Conservation (phyloP, 2,797 vertebrate genomes). For the Halcyon leucocephala region DNA sequence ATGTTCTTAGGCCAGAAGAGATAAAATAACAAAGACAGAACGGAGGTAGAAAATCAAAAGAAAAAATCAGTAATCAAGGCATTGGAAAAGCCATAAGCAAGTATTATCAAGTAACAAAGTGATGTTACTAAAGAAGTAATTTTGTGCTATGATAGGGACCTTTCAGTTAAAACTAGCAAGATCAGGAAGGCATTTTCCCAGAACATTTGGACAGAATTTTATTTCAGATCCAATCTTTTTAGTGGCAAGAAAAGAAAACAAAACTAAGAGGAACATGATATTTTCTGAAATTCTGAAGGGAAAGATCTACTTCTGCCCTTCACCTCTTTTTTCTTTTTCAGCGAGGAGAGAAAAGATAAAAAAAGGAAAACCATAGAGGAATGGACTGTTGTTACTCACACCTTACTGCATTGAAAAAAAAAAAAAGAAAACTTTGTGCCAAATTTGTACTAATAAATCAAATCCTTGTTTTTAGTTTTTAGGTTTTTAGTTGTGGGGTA, state of each 20-base stretch:
- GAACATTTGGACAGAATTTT: neutral
- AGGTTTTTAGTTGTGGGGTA: neutral
- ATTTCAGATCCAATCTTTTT: accelerated
- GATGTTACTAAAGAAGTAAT: neutral
- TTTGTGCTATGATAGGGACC: neutral
- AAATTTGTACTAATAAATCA: neutral
- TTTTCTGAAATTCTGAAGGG: neutral
- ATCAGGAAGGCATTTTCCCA: neutral
- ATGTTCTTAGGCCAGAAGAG: neutral
- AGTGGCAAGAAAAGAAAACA: neutral
- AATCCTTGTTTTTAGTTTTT: neutral
- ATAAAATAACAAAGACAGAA: neutral
- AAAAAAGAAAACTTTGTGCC: neutral
- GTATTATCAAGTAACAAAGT: neutral
- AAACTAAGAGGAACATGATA: neutral
- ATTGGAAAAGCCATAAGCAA: neutral
- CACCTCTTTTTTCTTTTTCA: neutral
- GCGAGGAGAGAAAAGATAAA: neutral
- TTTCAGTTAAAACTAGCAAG: neutral
- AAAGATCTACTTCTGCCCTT: neutral
- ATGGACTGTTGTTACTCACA: neutral
- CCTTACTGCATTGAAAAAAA: neutral
- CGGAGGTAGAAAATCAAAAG: neutral
- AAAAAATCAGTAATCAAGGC: neutral
- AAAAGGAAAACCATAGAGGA: neutral